Evolutionary conservation across 2,888 invertebrate species (phyloP).

Genomic region (Ennomos erosarius): DNA sequence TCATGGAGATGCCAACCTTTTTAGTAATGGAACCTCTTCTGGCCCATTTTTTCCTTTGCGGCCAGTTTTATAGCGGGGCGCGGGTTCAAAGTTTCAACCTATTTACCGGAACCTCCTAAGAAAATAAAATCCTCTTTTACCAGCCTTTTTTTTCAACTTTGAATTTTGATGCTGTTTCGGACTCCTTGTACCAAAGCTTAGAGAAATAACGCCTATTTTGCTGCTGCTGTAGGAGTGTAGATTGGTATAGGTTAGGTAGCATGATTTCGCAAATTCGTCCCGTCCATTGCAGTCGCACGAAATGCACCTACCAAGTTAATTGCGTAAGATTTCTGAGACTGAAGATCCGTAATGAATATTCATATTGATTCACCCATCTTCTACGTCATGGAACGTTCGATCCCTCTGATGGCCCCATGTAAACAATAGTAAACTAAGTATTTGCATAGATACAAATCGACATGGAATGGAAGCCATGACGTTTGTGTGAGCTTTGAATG

Average conservation of each 20-base stretch:
- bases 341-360: constrained; percentile 31
- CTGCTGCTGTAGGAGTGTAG: too few species aligned
- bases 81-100: constrained; percentile 3
- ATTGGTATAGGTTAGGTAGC: too few species aligned
- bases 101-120: not conserved
- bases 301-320: not conserved
- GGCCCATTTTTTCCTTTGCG: constrained; percentile 11
- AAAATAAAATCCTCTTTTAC: too few species aligned
- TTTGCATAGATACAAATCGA: constrained; percentile 37
- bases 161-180: too few species aligned
- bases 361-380: constrained; percentile 19
- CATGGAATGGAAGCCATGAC: constrained; percentile 39
- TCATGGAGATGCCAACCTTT: constrained; percentile 40
- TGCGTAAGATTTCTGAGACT: constrained; percentile 5
- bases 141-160: too few species aligned
- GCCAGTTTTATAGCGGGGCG: constrained; percentile 7
- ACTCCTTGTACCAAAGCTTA: too few species aligned
- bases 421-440: constrained; percentile 44
- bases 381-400: constrained; percentile 41
- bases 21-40: constrained; percentile 36
- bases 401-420: constrained; percentile 30
- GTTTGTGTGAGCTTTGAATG: constrained; percentile 38
- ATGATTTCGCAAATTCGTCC: too few species aligned
- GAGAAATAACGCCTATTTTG: too few species aligned
- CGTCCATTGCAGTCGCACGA: too few species aligned